Percentiles rank a stretch among this genome's conserved stretches.
Conservation (phyloP, 1,140 invertebrate species). For the Lerema accius region DNA sequence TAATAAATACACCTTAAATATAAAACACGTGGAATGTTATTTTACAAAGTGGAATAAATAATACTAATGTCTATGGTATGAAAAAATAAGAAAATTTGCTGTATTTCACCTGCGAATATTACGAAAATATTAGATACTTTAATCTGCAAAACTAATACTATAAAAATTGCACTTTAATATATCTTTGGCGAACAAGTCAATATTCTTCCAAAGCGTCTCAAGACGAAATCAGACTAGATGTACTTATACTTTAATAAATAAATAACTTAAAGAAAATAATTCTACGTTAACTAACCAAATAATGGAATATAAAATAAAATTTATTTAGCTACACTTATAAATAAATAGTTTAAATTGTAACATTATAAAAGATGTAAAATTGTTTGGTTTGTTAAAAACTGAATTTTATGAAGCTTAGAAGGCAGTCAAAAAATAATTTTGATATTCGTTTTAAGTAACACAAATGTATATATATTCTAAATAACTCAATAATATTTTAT, state of each 20-base stretch:
- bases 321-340: conserved; percentile 28
- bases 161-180: conserved; percentile 49
- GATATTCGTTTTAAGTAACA: too few species aligned
- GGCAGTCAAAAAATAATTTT: too few species aligned
- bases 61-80: not conserved
- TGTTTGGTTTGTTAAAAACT: too few species aligned
- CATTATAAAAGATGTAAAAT: too few species aligned
- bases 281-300: conserved; percentile 9
- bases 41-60: conserved; percentile 15
- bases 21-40: conserved; percentile 18
- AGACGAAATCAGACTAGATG: conserved; percentile 5
- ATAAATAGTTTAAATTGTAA: conserved; percentile 13
- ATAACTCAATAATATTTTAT: too few species aligned
- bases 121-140: conserved; percentile 18
- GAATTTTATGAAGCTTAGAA: too few species aligned
- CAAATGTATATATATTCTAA: too few species aligned
- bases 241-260: conserved; percentile 21
- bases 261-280: conserved; percentile 34
- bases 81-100: conserved; percentile 2
- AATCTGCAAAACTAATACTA: conserved; percentile 24
- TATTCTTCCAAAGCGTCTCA: not conserved
- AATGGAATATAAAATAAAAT: conserved; percentile 32
- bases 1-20: conserved; percentile 9
- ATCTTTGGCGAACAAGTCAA: conserved; percentile 45
- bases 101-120: conserved; percentile 8